Conservation (phyloP, 64 coral and sea anemone species). For the Stichodactyla mertensii region DNA sequence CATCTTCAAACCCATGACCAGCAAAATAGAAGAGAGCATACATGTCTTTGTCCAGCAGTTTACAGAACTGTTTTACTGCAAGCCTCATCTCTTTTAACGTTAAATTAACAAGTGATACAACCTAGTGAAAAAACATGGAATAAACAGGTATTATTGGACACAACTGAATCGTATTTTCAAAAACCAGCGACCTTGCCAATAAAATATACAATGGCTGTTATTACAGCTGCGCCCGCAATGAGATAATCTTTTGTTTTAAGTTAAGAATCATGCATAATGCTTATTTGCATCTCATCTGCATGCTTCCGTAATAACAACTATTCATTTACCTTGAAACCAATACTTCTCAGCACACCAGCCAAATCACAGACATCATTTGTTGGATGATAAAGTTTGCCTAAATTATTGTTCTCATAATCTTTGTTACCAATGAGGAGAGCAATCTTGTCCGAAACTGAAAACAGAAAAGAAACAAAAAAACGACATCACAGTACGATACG, state of each 20-base stretch:
- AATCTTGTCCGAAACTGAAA: constrained; percentile 63
- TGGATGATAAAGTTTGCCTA: constrained; percentile 71
- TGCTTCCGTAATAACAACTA: neutral
- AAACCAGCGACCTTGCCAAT: no score
- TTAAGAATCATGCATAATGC: no score
- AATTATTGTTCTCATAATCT: constrained; percentile 44
- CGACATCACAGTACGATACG: neutral
- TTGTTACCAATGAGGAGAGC: constrained; percentile 92
- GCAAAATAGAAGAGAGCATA: constrained; percentile 97
- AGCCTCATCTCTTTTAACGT: constrained; percentile 70
- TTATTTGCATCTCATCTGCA: no score
- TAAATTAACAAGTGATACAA: constrained; percentile 89
- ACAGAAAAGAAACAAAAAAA: neutral
- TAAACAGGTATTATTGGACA: no score
- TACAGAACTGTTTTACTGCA: constrained; percentile 57
- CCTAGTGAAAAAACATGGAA: neutral
- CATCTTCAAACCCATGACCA: constrained; percentile 80
- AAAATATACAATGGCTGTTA: no score
- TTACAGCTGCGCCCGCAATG: no score
- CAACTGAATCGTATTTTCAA: no score
- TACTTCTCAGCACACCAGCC: constrained; percentile 67
- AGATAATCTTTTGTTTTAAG: no score
- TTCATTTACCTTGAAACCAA: constrained; percentile 86
- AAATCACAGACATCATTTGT: constrained; percentile 93
- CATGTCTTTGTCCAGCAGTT: constrained; percentile 63